Evolutionary conservation across 2,797 vertebrate genomes (phyloP).

Genomic region (Paramormyrops hopkinsi): DNA sequence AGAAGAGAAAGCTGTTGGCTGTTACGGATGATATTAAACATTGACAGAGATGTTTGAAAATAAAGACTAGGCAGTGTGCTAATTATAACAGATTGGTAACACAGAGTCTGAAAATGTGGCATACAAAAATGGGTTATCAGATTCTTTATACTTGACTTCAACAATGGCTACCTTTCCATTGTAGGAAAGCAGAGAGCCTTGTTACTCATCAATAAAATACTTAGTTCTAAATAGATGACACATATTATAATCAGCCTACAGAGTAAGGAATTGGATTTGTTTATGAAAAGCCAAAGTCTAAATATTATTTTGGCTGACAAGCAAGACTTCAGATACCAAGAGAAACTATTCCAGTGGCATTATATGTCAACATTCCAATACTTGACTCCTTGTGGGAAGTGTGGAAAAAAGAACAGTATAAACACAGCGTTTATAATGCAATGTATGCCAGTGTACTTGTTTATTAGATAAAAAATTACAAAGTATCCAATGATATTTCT

Average conservation of each 20-base stretch:
- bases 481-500: neutral
- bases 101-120: neutral
- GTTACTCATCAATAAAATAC: neutral
- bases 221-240: neutral
- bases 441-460: neutral
- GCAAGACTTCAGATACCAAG: neutral
- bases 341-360: neutral
- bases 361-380: neutral
- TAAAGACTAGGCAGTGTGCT: neutral
- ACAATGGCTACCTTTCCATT: constrained; percentile 10
- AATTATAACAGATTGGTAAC: neutral
- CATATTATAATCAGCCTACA: neutral
- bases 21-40: neutral
- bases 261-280: neutral
- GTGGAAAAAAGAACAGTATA: neutral
- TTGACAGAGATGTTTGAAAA: neutral
- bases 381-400: neutral
- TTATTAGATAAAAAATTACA: neutral
- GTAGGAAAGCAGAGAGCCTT: neutral
- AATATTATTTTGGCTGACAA: constrained; percentile 17
- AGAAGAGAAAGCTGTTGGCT: neutral
- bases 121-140: neutral
- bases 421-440: neutral
- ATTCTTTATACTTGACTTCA: neutral
- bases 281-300: constrained; percentile 10